These are phyloP conservation scores for Amphiprion percula DNA, from an alignment of 2,113 vertebrate species.

Conservation along the genomic window DNA sequence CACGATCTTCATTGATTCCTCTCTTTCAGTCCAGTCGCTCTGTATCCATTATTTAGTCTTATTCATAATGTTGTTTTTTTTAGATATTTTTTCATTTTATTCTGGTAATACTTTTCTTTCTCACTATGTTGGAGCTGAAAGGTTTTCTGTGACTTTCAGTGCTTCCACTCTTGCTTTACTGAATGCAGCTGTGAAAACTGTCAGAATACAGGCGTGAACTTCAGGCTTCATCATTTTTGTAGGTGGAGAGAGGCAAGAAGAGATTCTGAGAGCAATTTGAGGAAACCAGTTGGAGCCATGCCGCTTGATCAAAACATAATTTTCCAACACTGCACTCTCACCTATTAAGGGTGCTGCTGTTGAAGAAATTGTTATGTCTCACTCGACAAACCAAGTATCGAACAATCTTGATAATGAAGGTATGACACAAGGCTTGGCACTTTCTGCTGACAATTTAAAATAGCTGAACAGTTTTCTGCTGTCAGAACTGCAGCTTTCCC, in stretches of 20 bases:
- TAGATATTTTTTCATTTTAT: too few relatives aligned
- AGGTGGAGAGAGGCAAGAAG: slow-evolving; percentile 20
- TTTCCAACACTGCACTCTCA: not conserved
- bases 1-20: too few relatives aligned
- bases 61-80: too few relatives aligned
- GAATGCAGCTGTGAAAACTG: not conserved
- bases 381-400: not conserved
- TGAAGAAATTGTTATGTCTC: not conserved
- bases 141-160: too few relatives aligned
- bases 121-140: too few relatives aligned
- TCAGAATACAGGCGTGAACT: not conserved
- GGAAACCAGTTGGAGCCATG: slow-evolving; percentile 9
- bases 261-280: slow-evolving; percentile 1
- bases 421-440: not conserved
- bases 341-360: not conserved
- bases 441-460: not conserved
- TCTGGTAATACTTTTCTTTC: too few relatives aligned
- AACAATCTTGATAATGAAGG: not conserved
- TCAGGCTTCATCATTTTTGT: slow-evolving; percentile 4
- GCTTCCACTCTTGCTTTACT: too few relatives aligned
- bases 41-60: too few relatives aligned
- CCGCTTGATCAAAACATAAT: slow-evolving; percentile 20
- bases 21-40: too few relatives aligned
- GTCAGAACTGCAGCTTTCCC: not conserved
- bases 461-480: not conserved